Evolutionary conservation across 2,113 vertebrate species (phyloP).

Genomic region (Tichodroma muraria): DNA sequence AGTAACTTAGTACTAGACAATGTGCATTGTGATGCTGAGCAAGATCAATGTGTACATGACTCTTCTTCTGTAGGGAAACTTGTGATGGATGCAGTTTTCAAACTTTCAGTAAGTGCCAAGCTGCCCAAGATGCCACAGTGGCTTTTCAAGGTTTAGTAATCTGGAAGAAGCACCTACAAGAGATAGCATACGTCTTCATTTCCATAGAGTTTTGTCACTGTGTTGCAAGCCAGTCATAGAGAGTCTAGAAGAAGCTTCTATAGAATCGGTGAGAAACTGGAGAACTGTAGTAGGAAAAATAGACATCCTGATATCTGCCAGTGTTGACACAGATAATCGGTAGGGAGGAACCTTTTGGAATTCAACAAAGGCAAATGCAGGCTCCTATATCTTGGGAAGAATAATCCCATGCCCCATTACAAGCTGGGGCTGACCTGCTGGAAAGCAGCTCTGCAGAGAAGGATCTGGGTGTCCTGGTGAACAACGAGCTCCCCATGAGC

Average conservation of each 20-base stretch:
- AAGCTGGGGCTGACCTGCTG: background rate
- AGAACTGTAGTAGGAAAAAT: background rate
- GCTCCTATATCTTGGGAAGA: background rate
- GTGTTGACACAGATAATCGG: background rate
- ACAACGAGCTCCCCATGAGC: accelerated
- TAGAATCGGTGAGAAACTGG: background rate
- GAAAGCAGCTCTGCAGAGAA: background rate
- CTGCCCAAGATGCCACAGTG: background rate
- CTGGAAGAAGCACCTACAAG: background rate
- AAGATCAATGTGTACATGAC: background rate
- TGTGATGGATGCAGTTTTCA: background rate
- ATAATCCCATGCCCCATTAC: too few relatives aligned
- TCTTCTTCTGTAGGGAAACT: background rate
- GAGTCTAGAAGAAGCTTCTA: background rate
- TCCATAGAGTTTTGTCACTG: background rate
- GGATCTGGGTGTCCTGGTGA: background rate
- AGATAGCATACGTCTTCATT: background rate
- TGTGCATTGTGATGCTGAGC: background rate
- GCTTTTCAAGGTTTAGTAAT: background rate
- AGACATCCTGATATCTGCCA: background rate
- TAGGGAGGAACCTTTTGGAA: background rate
- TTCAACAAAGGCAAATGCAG: background rate
- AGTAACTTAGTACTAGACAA: background rate
- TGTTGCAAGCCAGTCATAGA: background rate
- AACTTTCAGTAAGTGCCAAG: background rate